A percentile compares a stretch with the other conserved stretches of the same genome.
Conservation (phyloP, 2,888 invertebrate genomes). For the Hyalella azteca region DNA sequence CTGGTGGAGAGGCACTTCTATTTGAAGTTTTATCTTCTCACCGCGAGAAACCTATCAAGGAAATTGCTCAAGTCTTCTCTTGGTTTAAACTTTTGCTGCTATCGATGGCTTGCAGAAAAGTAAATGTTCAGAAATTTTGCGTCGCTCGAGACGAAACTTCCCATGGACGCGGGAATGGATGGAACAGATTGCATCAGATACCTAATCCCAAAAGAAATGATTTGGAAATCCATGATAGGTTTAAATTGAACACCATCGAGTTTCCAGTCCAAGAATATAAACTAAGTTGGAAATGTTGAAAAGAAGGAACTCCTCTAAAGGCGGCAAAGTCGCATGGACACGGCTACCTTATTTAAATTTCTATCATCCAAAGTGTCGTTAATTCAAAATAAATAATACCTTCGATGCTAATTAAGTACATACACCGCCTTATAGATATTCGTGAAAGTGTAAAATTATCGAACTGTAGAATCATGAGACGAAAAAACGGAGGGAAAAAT, state of each 20-base stretch:
- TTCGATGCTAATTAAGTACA: too few species aligned
- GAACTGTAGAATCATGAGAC: too few species aligned
- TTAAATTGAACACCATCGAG: constrained; percentile 60
- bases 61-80: constrained; percentile 24
- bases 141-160: constrained; percentile 19
- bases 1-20: constrained; percentile 22
- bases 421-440: too few species aligned
- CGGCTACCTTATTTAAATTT: too few species aligned
- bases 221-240: background rate
- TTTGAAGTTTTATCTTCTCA: constrained; percentile 23
- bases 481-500: too few species aligned
- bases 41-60: constrained; percentile 14
- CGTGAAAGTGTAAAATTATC: too few species aligned
- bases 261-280: background rate
- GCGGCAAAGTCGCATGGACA: too few species aligned
- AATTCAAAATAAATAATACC: too few species aligned
- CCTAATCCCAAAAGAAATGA: background rate
- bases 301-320: too few species aligned
- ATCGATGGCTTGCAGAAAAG: constrained; percentile 24
- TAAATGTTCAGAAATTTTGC: constrained; percentile 8
- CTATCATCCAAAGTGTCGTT: too few species aligned
- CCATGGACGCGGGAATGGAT: background rate
- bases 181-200: constrained; percentile 25
- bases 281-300: background rate
- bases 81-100: constrained; percentile 9